Evolutionary conservation across 1,140 invertebrate genomes (phyloP), one percentile per base, ranked within the genome.

Genomic region (Magallana ariakensis): DNA sequence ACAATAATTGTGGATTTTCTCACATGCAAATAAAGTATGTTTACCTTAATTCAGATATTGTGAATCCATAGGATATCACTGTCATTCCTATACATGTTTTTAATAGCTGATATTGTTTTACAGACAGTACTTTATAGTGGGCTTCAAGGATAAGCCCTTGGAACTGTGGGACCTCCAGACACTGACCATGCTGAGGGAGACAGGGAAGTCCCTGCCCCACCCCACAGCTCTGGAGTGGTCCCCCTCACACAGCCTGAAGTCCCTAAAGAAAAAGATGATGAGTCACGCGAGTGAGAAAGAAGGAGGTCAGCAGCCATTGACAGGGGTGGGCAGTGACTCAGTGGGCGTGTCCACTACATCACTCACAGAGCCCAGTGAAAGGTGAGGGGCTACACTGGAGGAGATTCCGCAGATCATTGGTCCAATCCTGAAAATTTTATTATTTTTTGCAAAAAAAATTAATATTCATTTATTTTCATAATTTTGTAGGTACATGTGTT

Each of bases 111-210:
- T 86, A 84, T 87, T 89, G 86, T 87, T 83, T 89, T 93, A 80
- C 92, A 96, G 96, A 87, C 96, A 96, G 89, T 96, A 96, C 92
- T 96, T 96, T 91, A 95, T 96, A 8, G 91, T 96, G 56, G 93
- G 95, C 11, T 95, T 96, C 85, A 96, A 96, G 92, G 96, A 96
- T 85, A 96, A 96, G 86, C 96, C 96, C 57, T 95, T 96, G 90
- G 96, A 96, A 92, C 92, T 96, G 62, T 96, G 96, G 96, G 96
- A 96, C 93, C 92, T 96, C 33, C 93, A 94, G 84, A 95, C 92
- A 81, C 91, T 96, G 83, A 94, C 94, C 16, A 92, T 96, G 11
- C 92, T 96, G 53, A 90, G 96, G 84, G 95, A 95, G 57, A 95
- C 96, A 94, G 95, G 96, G 0, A 96, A 95, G 90, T 95, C 95